Evolutionary conservation across 2,113 vertebrate genomes (phyloP).

Genomic region (Microcebus griseorufus): DNA sequence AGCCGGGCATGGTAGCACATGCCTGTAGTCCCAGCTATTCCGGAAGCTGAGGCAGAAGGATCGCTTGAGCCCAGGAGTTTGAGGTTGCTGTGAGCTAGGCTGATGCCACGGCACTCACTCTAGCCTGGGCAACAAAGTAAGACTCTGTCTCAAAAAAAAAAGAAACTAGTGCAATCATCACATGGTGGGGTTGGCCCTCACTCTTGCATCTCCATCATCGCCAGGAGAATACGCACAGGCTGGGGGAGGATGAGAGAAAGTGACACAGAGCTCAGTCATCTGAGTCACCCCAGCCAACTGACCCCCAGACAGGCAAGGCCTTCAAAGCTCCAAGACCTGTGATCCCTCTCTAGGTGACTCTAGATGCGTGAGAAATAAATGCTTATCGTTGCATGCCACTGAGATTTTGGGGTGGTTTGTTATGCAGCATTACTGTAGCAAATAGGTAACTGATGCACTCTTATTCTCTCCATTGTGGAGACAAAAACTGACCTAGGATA

Average conservation of each 20-base stretch:
- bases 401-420: background rate
- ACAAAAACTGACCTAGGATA: background rate
- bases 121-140: too few species aligned
- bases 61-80: too few species aligned
- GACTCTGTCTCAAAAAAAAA: too few species aligned
- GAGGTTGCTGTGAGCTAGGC: too few species aligned
- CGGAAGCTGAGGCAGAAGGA: too few species aligned
- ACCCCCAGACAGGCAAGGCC: background rate
- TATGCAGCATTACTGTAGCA: background rate
- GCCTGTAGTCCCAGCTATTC: too few species aligned
- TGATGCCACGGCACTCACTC: too few species aligned
- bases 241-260: background rate
- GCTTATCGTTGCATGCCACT: background rate
- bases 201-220: fast-evolving
- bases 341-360: background rate
- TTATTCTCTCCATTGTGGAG: background rate
- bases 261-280: too few species aligned
- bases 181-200: background rate
- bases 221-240: background rate
- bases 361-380: background rate
- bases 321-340: background rate
- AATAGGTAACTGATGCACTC: background rate
- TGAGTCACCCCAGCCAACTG: background rate
- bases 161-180: background rate
- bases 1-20: too few species aligned